These are phyloP conservation scores for Trichogramma dendrolimi DNA, from an alignment of 2,888 invertebrate species.

Conservation along the genomic window DNA sequence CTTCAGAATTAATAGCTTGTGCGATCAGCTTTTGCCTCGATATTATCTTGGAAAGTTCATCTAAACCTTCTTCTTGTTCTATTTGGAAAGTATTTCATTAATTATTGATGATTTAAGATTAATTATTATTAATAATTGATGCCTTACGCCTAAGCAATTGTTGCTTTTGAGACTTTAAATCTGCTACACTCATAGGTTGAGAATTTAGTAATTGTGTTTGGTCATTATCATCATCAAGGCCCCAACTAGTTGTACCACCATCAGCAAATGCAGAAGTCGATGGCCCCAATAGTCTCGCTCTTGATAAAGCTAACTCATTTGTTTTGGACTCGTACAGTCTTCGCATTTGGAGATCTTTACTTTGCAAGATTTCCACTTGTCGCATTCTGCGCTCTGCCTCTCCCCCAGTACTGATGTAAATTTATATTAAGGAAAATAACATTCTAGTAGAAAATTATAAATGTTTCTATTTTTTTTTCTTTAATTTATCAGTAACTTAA, in stretches of 20 bases:
- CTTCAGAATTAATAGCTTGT: conserved; percentile 69
- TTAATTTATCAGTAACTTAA: not conserved
- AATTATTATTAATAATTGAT: not conserved
- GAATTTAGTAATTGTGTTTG: conserved; percentile 38
- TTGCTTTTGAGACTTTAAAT: conserved; percentile 59
- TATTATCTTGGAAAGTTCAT: conserved; percentile 69
- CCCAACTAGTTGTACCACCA: conserved; percentile 53
- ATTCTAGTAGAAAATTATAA: conserved; percentile 17
- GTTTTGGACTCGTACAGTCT: conserved; percentile 54
- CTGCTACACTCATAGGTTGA: conserved; percentile 50
- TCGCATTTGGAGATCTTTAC: conserved; percentile 59
- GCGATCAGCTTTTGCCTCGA: conserved; percentile 74
- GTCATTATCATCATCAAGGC: conserved; percentile 48
- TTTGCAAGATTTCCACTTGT: conserved; percentile 60
- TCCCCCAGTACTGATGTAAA: conserved; percentile 55
- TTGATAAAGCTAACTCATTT: conserved; percentile 41
- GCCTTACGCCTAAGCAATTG: conserved; percentile 58
- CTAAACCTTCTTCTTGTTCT: conserved; percentile 76
- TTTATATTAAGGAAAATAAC: conserved; percentile 36
- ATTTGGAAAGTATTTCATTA: conserved; percentile 24
- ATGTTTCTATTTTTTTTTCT: conserved; percentile 20
- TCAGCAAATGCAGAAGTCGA: conserved; percentile 49
- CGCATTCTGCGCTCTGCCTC: conserved; percentile 62
- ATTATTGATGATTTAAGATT: not conserved
- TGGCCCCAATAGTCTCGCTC: conserved; percentile 46